Base-by-base conservation (phyloP, 2,797 vertebrate species). In the Falco novaeseelandiae region DNA sequence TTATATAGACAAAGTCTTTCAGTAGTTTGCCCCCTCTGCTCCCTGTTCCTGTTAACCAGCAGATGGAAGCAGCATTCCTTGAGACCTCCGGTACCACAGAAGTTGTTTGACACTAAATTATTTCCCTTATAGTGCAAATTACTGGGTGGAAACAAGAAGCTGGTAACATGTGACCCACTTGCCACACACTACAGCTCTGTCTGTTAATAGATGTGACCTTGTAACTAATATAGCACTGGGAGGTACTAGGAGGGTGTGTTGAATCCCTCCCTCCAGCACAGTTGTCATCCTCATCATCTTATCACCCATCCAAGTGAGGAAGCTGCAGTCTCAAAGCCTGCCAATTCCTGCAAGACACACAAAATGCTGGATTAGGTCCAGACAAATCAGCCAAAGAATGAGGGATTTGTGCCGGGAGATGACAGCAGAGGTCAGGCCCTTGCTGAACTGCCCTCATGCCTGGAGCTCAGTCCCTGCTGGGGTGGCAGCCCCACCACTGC, bases 71-170 rank as follows among this genome's bases (percentile, higher is more conserved):
- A 96, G 29, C 34, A 46, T 77, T 59, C 15, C 44, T 74, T 84
- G 63, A 85, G 55, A 79, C 19, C 16, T 82, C 57, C 4, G 1
- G 65, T 83, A 29, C 44, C 36, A 55, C 34, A 70, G 29, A 54
- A 82, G 83, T 46, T 65, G 16, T 78, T 77, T 87, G 42, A 73
- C 29, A 15, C 38, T 42, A 22, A 49, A 57, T 61, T 40, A 62
- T 57, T 84, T 93, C 73, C 67, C 55, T 71, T 94, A 69, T 58
- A 80, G 29, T 40, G 78, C 61, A 63, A 89, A 61, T 90, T 84
- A 77, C 77, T 86, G 78, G 21, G 55, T 91, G 83, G 94, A 87
- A 97, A 92, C 36, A 81, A 93, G 92, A 93, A 89, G 61, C 61
- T 73, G 61, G 48, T 42, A 54, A 26, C 71, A 54, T 38, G 51